Conservation (phyloP, 92 coral and sea anemone species). For the Nematostella vectensis region DNA sequence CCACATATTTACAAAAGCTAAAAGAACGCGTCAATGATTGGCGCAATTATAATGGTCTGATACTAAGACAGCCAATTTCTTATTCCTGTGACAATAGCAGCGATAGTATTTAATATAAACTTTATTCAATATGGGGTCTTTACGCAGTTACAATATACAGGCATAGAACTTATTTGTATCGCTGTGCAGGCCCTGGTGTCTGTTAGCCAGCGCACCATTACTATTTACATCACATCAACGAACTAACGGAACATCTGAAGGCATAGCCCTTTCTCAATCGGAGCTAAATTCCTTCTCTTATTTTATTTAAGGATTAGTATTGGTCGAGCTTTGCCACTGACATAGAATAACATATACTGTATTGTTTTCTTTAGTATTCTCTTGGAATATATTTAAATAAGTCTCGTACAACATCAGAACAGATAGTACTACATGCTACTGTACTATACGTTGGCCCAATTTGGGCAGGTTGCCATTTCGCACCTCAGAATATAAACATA, state of each 20-base stretch:
- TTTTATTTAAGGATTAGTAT: constrained; percentile 32
- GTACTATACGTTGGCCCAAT: too few relatives aligned
- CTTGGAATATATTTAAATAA: constrained; percentile 34
- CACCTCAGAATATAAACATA: too few relatives aligned
- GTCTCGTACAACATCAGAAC: constrained; percentile 32
- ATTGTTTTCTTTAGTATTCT: constrained; percentile 25
- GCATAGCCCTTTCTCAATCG: constrained; percentile 36
- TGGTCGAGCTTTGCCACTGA: constrained; percentile 38
- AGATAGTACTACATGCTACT: constrained; percentile 28
- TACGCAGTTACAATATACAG: constrained; percentile 20
- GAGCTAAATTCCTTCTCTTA: too few relatives aligned
- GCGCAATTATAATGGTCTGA: constrained; percentile 30
- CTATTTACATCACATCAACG: constrained; percentile 11
- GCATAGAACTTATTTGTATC: constrained; percentile 9
- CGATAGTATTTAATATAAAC: constrained; percentile 20
- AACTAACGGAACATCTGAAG: constrained; percentile 16
- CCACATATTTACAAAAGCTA: constrained; percentile 29
- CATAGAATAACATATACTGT: constrained; percentile 26
- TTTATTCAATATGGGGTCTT: constrained; percentile 33
- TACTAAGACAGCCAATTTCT: constrained; percentile 10
- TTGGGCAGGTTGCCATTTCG: too few relatives aligned
- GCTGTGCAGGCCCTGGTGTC: constrained; percentile 19
- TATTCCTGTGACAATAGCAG: constrained; percentile 15
- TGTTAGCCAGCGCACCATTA: constrained; percentile 21
- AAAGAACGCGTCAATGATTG: constrained; percentile 16